Evolutionary conservation across 2,888 invertebrate genomes (phyloP), one percentile per base, ranked within the genome.

Genomic region (Linnaemya vulpina): DNA sequence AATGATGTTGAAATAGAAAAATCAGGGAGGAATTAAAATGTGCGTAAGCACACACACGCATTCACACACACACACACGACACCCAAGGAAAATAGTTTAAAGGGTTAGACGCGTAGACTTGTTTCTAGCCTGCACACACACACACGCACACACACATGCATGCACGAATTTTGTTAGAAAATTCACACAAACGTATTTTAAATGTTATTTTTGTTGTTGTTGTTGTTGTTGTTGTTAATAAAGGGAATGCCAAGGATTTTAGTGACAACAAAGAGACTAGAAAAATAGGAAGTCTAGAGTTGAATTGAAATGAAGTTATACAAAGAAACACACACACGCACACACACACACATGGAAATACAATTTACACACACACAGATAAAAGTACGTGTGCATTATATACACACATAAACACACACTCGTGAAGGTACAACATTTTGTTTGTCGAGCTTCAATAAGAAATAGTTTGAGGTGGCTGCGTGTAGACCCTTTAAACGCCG

Each of bases 191-290:
- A 25, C 15, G 7, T 46, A 43, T 63, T 65, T 68, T 49, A 58
- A 60, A 73, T 53, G n/a, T n/a, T n/a, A n/a, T n/a, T n/a, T n/a
- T n/a, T n/a, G n/a, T n/a, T n/a, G n/a, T n/a, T n/a, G n/a, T n/a
- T n/a, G n/a, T n/a, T n/a, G n/a, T n/a, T n/a, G n/a, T n/a, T 38
- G 2, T 5, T 30, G 5, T 30, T 22, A 55, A 62, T 63, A 63
- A 40, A 62, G 20, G 70, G 74, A 85, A 85, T 85, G 77, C 78
- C 78, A 85, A 85, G 81, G 82, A 70, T 81, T 63, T 70, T 77
- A 43, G 46, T 74, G 15, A 46, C 5, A n/a, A 60, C 62, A 25
- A 58, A 25, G 73, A 65, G 73, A 65, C 35, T 22, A 40, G 20
- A 70, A 71, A 17, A 46, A 65, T 46, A 63, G 60, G 51, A 55